A percentile compares a stretch with the other conserved stretches of the same genome.
Evolutionary conservation across 2,888 invertebrate genomes (phyloP).

Genomic region (Helleia helle): DNA sequence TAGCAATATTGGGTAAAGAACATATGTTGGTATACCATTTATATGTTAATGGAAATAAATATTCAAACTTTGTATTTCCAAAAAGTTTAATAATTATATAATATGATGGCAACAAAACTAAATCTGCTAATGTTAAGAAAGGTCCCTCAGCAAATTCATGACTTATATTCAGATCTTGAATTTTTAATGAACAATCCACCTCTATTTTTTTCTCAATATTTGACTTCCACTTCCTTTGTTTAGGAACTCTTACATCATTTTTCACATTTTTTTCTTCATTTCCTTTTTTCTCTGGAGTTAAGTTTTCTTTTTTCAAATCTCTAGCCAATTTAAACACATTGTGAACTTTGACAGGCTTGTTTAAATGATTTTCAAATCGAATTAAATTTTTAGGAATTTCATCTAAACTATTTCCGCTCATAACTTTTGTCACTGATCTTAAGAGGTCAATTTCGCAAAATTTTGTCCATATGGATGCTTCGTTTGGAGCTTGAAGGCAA

Average conservation of each 20-base stretch:
- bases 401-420: conserved; percentile 26
- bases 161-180: conserved; percentile 66
- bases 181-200: conserved; percentile 57
- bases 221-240: conserved; percentile 66
- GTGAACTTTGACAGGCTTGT: conserved; percentile 87
- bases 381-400: conserved; percentile 80
- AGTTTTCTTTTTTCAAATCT: conserved; percentile 55
- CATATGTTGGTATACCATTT: conserved; percentile 74
- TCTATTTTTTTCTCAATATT: conserved; percentile 44
- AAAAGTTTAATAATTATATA: conserved; percentile 73
- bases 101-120: conserved; percentile 83
- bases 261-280: conserved; percentile 17
- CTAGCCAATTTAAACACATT: conserved; percentile 86
- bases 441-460: conserved; percentile 92
- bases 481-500: conserved; percentile 87
- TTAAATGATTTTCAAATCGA: conserved; percentile 88
- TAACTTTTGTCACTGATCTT: conserved; percentile 66
- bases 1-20: conserved; percentile 26
- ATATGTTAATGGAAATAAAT: conserved; percentile 74
- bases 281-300: conserved; percentile 16
- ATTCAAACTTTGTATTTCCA: conserved; percentile 34
- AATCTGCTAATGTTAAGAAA: conserved; percentile 86
- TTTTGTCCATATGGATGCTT: conserved; percentile 91
- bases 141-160: conserved; percentile 90
- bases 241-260: conserved; percentile 32